Percentiles rank a stretch among this genome's conserved stretches.
Evolutionary conservation across 2,888 invertebrate species (phyloP).

Genomic region (Lasius platythorax): DNA sequence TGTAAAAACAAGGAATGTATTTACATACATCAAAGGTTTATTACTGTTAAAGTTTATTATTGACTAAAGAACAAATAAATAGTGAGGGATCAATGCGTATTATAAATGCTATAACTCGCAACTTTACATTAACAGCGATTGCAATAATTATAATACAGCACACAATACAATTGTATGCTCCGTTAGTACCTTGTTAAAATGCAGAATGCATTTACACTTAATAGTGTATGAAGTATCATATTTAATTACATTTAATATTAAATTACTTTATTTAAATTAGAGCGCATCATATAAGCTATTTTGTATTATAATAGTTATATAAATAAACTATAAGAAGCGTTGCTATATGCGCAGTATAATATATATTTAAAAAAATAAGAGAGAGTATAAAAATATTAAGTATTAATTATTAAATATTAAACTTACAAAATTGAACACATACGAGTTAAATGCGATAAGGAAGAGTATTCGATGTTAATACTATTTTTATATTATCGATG

Average conservation of each 20-base stretch:
- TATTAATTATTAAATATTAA: constrained; percentile 1
- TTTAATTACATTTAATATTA: constrained; percentile 2
- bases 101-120: constrained; percentile 17
- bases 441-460: not conserved
- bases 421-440: not conserved
- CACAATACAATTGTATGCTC: not conserved
- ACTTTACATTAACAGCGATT: constrained; percentile 19
- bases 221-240: not conserved
- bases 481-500: not conserved
- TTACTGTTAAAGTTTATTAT: not conserved
- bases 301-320: not conserved
- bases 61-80: not conserved
- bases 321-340: constrained; percentile 10
- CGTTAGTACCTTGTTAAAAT: constrained; percentile 24
- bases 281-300: not conserved
- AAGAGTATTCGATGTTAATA: not conserved
- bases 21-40: not conserved
- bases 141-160: constrained; percentile 24
- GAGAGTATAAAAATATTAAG: not conserved
- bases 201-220: not conserved
- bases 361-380: not conserved
- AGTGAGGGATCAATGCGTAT: not conserved
- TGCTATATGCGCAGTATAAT: not conserved
- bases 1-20: not conserved
- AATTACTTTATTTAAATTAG: not conserved